phyloP scores from a whole-genome alignment of 37 sponge, comb jelly and placozoan genomes.

The Cliona cf. orientalis region DNA sequence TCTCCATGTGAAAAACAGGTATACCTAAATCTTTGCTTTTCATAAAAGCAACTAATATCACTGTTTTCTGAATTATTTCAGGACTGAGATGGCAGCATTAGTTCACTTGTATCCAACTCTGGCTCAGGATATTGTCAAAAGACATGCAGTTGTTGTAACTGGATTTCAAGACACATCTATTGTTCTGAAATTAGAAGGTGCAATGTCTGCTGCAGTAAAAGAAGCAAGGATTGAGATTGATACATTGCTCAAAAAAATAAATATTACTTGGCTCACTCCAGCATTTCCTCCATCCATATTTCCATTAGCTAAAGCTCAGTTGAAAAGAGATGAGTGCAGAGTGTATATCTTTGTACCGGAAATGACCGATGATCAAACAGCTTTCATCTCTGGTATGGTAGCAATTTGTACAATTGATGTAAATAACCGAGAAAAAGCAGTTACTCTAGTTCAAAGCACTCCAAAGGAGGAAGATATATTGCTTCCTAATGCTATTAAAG shows the following conservation, averaged over 20 bases:
- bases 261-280: too few relatives aligned
- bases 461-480: too few relatives aligned
- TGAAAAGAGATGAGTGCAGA: too few relatives aligned
- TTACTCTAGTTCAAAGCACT: too few relatives aligned
- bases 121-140: not conserved
- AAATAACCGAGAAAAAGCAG: too few relatives aligned
- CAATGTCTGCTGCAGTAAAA: not conserved
- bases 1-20: constrained; percentile 41
- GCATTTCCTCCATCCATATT: too few relatives aligned
- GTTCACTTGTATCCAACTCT: constrained; percentile 21
- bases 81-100: constrained; percentile 23
- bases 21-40: not conserved
- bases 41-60: not conserved
- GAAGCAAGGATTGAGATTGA: constrained; percentile 6
- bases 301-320: too few relatives aligned
- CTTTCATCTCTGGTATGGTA: too few relatives aligned
- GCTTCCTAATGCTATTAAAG: too few relatives aligned
- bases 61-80: not conserved
- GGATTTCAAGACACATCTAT: constrained; percentile 10
- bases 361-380: too few relatives aligned
- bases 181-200: constrained; percentile 19
- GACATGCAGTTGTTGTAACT: constrained; percentile 6
- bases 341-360: too few relatives aligned
- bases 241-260: not conserved
- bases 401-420: too few relatives aligned